Conservation (phyloP, 2,113 vertebrate genomes). For the Perccottus glenii region DNA sequence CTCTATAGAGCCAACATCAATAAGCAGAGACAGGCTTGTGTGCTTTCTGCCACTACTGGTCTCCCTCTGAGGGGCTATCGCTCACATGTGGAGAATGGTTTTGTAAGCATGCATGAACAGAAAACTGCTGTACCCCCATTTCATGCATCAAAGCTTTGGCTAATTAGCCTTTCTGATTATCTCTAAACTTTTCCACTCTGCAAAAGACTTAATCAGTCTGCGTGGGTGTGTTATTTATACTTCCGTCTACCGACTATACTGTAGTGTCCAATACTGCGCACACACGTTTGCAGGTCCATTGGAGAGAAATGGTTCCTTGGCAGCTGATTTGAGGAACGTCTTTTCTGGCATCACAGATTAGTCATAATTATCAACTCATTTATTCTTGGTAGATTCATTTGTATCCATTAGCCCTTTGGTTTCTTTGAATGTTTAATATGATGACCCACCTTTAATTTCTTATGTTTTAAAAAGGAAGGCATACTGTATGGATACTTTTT, state of each 20-base stretch:
- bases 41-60: constrained; percentile 25
- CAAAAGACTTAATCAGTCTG: constrained; percentile 48
- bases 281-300: constrained; percentile 31
- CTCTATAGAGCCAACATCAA: constrained; percentile 6
- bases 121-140: constrained; percentile 48
- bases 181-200: constrained; percentile 52
- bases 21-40: constrained; percentile 19
- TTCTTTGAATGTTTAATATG: background rate
- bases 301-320: constrained; percentile 38
- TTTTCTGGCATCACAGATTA: constrained; percentile 19
- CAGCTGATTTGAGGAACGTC: constrained; percentile 29
- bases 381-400: constrained; percentile 34
- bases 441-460: too few species aligned
- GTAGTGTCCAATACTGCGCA: constrained; percentile 27
- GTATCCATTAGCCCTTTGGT: background rate
- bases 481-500: too few species aligned
- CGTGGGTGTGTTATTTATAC: constrained; percentile 50
- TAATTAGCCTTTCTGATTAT: constrained; percentile 61
- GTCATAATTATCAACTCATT: constrained; percentile 34
- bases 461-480: too few species aligned
- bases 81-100: constrained; percentile 40
- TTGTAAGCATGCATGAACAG: constrained; percentile 32
- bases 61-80: constrained; percentile 14
- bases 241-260: constrained; percentile 47
- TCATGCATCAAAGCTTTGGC: constrained; percentile 44